These are phyloP conservation scores for Poecilia gillii DNA, from an alignment of 2,797 vertebrate genomes.

Conservation along the genomic window DNA sequence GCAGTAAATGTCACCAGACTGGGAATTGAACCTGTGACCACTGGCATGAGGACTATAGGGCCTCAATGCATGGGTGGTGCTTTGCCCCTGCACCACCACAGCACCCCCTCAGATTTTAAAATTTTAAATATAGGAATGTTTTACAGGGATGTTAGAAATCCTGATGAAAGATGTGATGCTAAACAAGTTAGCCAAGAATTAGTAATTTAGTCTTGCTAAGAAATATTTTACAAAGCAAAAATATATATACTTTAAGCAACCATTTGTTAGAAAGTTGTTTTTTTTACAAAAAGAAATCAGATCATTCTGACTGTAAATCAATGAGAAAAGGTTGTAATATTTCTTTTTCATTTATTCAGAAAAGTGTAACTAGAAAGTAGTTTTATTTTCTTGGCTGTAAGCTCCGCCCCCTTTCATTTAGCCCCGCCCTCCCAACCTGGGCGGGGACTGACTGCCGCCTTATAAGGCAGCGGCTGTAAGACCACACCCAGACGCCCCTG, in stretches of 20 bases:
- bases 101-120: too few relatives aligned
- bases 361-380: not conserved
- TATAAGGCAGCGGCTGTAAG: slow-evolving; percentile 77
- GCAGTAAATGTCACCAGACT: too few relatives aligned
- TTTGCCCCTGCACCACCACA: too few relatives aligned
- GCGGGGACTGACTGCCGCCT: slow-evolving; percentile 58
- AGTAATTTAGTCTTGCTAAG: not conserved
- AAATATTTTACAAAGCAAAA: not conserved
- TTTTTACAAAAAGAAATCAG: not conserved
- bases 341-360: not conserved
- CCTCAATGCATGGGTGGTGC: too few relatives aligned
- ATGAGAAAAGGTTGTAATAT: not conserved
- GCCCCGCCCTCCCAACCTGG: slow-evolving; percentile 43
- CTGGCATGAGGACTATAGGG: too few relatives aligned
- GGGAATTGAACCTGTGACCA: too few relatives aligned
- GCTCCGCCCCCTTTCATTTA: slow-evolving; percentile 14
- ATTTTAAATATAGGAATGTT: not conserved
- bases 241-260: not conserved
- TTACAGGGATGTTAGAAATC: not conserved
- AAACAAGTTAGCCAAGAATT: too few relatives aligned
- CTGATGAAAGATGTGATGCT: not conserved
- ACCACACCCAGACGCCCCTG: slow-evolving; percentile 80
- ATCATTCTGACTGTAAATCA: not conserved
- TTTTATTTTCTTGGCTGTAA: not conserved
- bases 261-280: not conserved